These are phyloP conservation scores for Oryctes rhinoceros DNA, from an alignment of 1,140 invertebrate genomes.

Conservation along the genomic window DNA sequence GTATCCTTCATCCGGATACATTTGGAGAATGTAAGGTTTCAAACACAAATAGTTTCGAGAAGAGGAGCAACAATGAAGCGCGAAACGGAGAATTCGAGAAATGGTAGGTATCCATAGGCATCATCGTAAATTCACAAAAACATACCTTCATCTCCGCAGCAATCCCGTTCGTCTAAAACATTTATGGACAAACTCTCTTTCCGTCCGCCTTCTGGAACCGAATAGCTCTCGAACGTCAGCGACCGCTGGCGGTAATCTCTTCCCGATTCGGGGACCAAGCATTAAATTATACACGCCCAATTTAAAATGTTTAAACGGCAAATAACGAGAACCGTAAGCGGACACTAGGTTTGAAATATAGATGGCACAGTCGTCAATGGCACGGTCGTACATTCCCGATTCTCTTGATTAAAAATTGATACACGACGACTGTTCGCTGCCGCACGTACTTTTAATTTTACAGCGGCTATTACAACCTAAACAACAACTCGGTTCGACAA, in stretches of 20 bases:
- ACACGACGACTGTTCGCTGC: neutral
- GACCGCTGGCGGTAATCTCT: conserved; percentile 30
- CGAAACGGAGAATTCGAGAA: conserved; percentile 12
- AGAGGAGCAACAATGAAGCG: conserved; percentile 7
- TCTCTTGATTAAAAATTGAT: conserved; percentile 13
- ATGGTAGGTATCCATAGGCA: conserved; percentile 28
- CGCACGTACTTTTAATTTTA: conserved; percentile 28
- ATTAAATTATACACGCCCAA: conserved; percentile 28
- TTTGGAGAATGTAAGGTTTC: conserved; percentile 7
- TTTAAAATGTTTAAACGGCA: conserved; percentile 36
- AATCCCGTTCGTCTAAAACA: conserved; percentile 29
- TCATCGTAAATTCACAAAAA: conserved; percentile 34
- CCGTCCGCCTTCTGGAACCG: neutral
- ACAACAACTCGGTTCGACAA: neutral
- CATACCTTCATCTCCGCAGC: conserved; percentile 36
- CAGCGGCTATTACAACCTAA: neutral
- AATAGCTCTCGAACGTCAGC: conserved; percentile 13
- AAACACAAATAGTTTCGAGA: neutral
- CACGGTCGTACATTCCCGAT: neutral
- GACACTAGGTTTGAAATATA: conserved; percentile 31
- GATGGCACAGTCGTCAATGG: conserved; percentile 7
- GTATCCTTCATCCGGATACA: neutral
- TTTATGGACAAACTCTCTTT: conserved; percentile 26
- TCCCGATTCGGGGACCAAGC: conserved; percentile 4
- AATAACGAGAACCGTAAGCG: conserved; percentile 34